Percentiles rank a stretch among this genome's conserved stretches.
phyloP scores from a whole-genome alignment of 2,113 vertebrate genomes.

The Sprattus sprattus region DNA sequence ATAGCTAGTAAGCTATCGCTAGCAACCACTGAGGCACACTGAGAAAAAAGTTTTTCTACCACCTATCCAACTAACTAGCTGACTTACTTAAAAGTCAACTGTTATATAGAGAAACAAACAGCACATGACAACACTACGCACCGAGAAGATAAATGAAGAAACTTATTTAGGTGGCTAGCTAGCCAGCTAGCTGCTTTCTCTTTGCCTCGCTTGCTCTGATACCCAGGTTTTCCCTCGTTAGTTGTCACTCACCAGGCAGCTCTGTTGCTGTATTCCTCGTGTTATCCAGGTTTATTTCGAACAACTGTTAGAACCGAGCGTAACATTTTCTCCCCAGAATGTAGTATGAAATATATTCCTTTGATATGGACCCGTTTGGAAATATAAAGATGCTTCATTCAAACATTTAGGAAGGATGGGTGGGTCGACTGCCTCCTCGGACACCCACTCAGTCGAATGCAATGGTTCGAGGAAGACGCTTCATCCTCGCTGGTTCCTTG shows the following conservation, averaged over 20 bases:
- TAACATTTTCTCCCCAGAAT: constrained; percentile 48
- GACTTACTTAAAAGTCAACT: not conserved
- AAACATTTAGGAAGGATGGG: constrained; percentile 13
- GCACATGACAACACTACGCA: not conserved
- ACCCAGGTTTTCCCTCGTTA: constrained; percentile 20
- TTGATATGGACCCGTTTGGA: not conserved
- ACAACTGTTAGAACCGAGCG: constrained; percentile 50
- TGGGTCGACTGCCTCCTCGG: constrained; percentile 5
- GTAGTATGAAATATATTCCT: not conserved
- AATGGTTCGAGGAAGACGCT: constrained; percentile 9
- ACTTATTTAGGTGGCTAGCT: constrained; percentile 1
- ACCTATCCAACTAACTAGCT: not conserved
- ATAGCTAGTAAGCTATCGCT: not conserved
- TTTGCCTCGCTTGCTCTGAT: constrained; percentile 6
- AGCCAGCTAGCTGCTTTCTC: constrained; percentile 7
- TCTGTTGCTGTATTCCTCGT: constrained; percentile 37
- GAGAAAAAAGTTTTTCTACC: constrained; percentile 1
- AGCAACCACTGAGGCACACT: not conserved
- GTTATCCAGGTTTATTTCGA: constrained; percentile 67
- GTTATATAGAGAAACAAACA: not conserved
- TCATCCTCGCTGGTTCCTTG: not conserved
- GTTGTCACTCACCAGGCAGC: constrained; percentile 51
- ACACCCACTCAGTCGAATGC: constrained; percentile 5
- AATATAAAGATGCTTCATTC: constrained; percentile 10
- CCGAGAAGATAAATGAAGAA: not conserved